Base-by-base conservation (phyloP, 92 coral and sea anemone genomes). In the Actinostola sp. region DNA sequence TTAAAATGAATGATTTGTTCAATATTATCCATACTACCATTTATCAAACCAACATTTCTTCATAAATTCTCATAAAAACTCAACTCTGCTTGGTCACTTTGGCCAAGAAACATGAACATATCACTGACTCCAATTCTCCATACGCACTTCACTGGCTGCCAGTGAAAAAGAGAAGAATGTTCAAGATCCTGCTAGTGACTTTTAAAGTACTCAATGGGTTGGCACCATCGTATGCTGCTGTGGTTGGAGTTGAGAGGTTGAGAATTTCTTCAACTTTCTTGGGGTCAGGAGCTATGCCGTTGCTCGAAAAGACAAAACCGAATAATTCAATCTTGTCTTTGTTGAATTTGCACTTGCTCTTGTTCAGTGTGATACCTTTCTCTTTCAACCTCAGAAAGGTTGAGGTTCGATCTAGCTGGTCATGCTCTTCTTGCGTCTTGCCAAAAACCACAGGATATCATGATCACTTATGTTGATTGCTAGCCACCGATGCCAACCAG, bases 401-500 rank as follows among this genome's bases (percentile, higher is more conserved):
- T 69, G 12, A 82, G 78, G 31, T 67, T 52, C n/a, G n/a, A n/a
- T n/a, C n/a, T n/a, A n/a, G n/a, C 49, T 57, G 60, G 21, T 82
- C 84, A 39, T 76, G 84, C 14, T 72, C 80, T 61, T 39, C 45
- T 7, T 7, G 7, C 14, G 45, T 17, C 61, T 39, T 39, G 8
- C 45, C 45, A 39, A n/a, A 67, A 3, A 75, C 52, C 27, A n/a
- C n/a, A 79, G 62, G 23, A 82, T 78, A 59, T 78, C 85, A 54
- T 72, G 81, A 42, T 51, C n/a, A n/a, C n/a, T n/a, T 75, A 36
- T 81, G 73, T 71, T 77, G 60, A 59, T 81, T 32, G 83, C 82
- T 55, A n/a, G n/a, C 91, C 91, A 2, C 79, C 65, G 15, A 81
- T 82, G 61, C 87, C 87, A 36, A 72, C 70, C 39, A 75, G 91